Percentiles rank a stretch among this genome's conserved stretches.
These are phyloP conservation scores for Myotis brandtii DNA, from an alignment of 2,113 vertebrate genomes.

Conservation along the genomic window DNA sequence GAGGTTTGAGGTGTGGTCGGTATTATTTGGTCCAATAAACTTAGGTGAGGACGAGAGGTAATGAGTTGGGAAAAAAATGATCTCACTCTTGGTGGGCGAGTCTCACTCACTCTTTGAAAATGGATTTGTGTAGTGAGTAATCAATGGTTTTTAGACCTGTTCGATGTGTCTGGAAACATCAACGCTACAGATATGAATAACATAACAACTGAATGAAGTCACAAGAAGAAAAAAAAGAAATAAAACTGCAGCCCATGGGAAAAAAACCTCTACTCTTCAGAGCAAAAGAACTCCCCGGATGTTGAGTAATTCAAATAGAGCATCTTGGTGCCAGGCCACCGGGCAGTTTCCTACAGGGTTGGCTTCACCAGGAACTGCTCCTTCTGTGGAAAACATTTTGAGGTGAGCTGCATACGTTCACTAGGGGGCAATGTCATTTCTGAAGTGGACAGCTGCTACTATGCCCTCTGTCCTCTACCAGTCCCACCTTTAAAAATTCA, in stretches of 20 bases:
- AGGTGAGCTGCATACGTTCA: not conserved
- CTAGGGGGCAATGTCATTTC: not conserved
- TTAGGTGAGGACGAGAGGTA: slow-evolving; percentile 42
- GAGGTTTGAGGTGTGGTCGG: slow-evolving; percentile 63
- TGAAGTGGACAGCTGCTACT: not conserved
- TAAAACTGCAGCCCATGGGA: not conserved
- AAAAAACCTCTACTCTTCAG: slow-evolving; percentile 36
- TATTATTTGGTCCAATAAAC: slow-evolving; percentile 2
- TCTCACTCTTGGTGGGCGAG: slow-evolving; percentile 29
- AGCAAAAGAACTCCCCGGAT: slow-evolving; percentile 8
- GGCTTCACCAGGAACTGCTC: not conserved
- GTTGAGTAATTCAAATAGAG: slow-evolving; percentile 43
- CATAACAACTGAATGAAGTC: slow-evolving; percentile 44
- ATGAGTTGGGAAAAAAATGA: slow-evolving; percentile 66
- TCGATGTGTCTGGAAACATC: slow-evolving; percentile 36
- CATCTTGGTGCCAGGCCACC: not conserved
- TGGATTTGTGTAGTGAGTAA: slow-evolving; percentile 73
- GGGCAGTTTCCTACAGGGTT: not conserved
- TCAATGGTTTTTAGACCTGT: not conserved
- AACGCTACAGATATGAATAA: slow-evolving; percentile 19
- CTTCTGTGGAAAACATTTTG: not conserved
- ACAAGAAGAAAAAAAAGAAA: not conserved
- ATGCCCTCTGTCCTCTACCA: not conserved
- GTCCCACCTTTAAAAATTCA: not conserved
- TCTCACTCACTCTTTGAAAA: not conserved